Conservation (phyloP, 2,113 vertebrate genomes). For the Stegostoma tigrinum region DNA sequence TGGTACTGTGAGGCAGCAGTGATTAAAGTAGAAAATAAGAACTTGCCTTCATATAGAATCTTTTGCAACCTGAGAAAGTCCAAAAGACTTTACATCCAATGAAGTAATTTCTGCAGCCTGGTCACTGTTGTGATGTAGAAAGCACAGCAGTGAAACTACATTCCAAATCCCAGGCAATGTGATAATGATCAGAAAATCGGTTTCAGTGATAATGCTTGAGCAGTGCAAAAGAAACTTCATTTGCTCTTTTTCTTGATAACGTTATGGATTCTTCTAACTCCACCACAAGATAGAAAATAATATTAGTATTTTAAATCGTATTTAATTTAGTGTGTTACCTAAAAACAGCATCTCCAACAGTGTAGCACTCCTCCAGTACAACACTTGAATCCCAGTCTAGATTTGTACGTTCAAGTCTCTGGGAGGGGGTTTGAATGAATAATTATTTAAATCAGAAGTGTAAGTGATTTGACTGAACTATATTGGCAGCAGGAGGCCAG, state of each 20-base stretch:
- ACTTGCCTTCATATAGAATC: background rate
- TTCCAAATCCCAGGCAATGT: too few species aligned
- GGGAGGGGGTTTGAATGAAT: background rate
- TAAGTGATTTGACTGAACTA: too few species aligned
- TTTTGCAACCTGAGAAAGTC: too few species aligned
- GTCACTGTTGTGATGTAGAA: too few species aligned
- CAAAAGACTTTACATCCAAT: too few species aligned
- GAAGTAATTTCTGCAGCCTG: too few species aligned
- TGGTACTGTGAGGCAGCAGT: too few species aligned
- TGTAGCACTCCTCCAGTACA: background rate
- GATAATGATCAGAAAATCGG: background rate
- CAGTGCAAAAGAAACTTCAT: background rate
- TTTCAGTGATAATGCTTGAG: background rate
- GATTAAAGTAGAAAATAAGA: background rate
- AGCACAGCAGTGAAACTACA: too few species aligned
- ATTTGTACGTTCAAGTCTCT: background rate
- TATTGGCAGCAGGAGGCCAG: too few species aligned
- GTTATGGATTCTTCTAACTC: background rate
- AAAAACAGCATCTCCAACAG: background rate
- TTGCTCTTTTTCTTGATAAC: background rate
- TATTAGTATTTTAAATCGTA: too few species aligned
- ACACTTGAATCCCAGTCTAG: background rate
- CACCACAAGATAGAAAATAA: background rate
- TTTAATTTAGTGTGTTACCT: background rate
- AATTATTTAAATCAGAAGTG: too few species aligned